Percentiles rank a stretch among this genome's conserved stretches.
phyloP scores from a whole-genome alignment of 2,113 vertebrate species.

The Paramisgurnus dabryanus region DNA sequence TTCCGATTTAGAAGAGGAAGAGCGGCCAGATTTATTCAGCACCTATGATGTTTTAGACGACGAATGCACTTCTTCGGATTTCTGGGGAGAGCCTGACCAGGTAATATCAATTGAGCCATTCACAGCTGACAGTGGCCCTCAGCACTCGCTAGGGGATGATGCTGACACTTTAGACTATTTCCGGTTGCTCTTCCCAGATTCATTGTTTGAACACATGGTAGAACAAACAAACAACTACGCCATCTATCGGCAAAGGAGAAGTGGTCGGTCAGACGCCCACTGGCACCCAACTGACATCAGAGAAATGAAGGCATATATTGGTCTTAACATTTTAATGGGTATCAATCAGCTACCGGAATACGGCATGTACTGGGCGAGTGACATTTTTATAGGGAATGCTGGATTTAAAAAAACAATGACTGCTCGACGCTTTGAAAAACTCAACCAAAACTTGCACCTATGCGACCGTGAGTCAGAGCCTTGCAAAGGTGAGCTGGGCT shows the following conservation, averaged over 20 bases:
- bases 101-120: slow-evolving; percentile 77
- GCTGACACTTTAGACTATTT: slow-evolving; percentile 84
- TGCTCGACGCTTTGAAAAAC: slow-evolving; percentile 76
- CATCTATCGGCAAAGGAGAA: slow-evolving; percentile 81
- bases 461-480: slow-evolving; percentile 76
- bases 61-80: slow-evolving; percentile 75
- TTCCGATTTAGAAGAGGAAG: slow-evolving; percentile 81
- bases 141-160: slow-evolving; percentile 80
- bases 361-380: slow-evolving; percentile 82
- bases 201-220: slow-evolving; percentile 84
- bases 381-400: slow-evolving; percentile 80
- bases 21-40: slow-evolving; percentile 75
- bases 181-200: slow-evolving; percentile 83
- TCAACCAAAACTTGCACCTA: slow-evolving; percentile 79
- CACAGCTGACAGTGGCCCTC: slow-evolving; percentile 75
- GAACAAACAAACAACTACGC: slow-evolving; percentile 86
- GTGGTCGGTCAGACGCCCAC: slow-evolving; percentile 78
- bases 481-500: slow-evolving; percentile 73
- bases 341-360: slow-evolving; percentile 81
- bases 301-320: slow-evolving; percentile 79
- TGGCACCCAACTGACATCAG: slow-evolving; percentile 80
- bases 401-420: slow-evolving; percentile 84
- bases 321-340: slow-evolving; percentile 81
- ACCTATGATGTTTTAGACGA: slow-evolving; percentile 71
- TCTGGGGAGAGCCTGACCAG: slow-evolving; percentile 83